Conservation (phyloP, 2,888 invertebrate genomes). For the Aporophyla nigra region DNA sequence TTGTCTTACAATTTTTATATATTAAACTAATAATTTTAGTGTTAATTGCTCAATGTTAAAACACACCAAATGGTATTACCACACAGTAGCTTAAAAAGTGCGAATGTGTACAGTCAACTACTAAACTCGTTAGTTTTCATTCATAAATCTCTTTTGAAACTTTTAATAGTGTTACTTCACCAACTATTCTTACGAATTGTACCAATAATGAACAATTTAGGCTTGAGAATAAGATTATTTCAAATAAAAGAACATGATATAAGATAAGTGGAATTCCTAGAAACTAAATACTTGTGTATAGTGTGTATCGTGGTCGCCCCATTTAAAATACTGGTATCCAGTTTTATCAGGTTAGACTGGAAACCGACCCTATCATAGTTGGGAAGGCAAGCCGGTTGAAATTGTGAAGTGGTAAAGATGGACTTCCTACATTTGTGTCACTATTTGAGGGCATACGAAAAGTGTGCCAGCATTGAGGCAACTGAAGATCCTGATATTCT, state of each 20-base stretch:
- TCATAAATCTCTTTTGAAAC: not conserved
- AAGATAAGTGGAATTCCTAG: slow-evolving; percentile 13
- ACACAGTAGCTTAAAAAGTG: not conserved
- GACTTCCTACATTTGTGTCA: slow-evolving; percentile 80
- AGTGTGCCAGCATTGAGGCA: not conserved
- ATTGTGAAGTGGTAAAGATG: slow-evolving; percentile 66
- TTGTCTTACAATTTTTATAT: not conserved
- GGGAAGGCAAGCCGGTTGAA: not conserved
- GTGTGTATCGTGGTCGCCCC: not conserved
- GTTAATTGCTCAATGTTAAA: not conserved
- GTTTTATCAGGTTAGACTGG: not conserved
- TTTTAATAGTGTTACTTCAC: not conserved
- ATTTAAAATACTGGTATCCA: not conserved
- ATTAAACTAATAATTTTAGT: not conserved
- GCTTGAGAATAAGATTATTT: not conserved
- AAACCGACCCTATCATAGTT: not conserved
- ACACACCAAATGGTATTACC: not conserved
- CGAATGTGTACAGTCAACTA: too few relatives aligned
- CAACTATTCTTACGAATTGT: too few relatives aligned
- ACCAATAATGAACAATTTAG: not conserved
- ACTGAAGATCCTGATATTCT: not conserved
- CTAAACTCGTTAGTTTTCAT: not conserved
- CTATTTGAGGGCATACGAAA: slow-evolving; percentile 71
- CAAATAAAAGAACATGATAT: not conserved
- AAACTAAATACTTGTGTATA: not conserved